These are phyloP conservation scores for Drosophila paranaensis DNA, from an alignment of 2,888 invertebrate genomes.

Conservation along the genomic window DNA sequence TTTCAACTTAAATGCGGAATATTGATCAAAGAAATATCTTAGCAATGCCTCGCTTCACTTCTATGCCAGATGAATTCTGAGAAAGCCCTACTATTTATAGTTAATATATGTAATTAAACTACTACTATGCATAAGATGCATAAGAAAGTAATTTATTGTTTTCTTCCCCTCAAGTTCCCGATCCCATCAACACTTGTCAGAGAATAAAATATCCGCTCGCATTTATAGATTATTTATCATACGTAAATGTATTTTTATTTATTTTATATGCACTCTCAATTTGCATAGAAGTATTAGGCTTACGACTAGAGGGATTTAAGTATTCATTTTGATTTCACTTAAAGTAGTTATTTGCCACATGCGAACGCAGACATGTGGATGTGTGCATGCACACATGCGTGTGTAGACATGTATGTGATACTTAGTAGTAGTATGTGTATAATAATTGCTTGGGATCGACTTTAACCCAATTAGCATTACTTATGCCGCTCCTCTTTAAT, in stretches of 20 bases:
- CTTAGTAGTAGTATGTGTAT: conserved; percentile 19
- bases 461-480: conserved; percentile 15
- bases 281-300: conserved; percentile 50
- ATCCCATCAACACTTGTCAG: background rate
- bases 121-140: too few species aligned
- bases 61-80: background rate
- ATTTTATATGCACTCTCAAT: conserved; percentile 43
- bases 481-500: conserved; percentile 7
- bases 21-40: conserved; percentile 58
- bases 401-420: background rate
- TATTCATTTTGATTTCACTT: conserved; percentile 70
- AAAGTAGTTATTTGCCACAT: conserved; percentile 48
- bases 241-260: conserved; percentile 39
- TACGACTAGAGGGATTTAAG: conserved; percentile 70
- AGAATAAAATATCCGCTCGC: background rate
- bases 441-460: conserved; percentile 26
- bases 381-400: conserved; percentile 4
- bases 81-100: background rate
- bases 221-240: conserved; percentile 47
- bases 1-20: conserved; percentile 52
- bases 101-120: background rate
- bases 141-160: background rate
- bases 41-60: background rate
- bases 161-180: background rate
- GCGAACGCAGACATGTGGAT: conserved; percentile 13